Evolutionary conservation across 2,888 invertebrate species (phyloP), one percentile per base, ranked within the genome.

Genomic region (Hermaeophaga mercurialis): DNA sequence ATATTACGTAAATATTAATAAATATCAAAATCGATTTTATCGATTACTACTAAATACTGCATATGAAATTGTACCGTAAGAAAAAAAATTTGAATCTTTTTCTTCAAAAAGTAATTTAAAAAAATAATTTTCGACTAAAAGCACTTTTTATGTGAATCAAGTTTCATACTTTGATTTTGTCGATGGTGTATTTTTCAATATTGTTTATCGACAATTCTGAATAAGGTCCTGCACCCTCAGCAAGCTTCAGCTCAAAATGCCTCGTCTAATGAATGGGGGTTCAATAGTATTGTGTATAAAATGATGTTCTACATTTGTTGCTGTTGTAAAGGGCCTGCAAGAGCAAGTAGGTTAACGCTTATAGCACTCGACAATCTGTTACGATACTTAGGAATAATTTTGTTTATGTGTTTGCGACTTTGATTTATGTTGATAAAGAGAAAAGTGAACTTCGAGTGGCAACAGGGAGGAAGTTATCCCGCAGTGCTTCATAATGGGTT

Each of bases 321-420:
- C 65, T 59, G 59, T 62, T 60, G 60, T 58, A 62, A 54, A 58
- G 48, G 58, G 57, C 47, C 58, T 54, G 59, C 49, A 14, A 49
- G 53, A 47, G 54, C 58, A 60, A 64, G 62, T 65, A 62, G 61
- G 63, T 54, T 58, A 58, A 59, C 47, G 53, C 15, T 52, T 62
- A 72, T 68, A 56, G 64, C 65, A 54, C 71, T 74, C 59, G 67
- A 70, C 70, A 73, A 67, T 72, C 69, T 74, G 74, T 67, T 63
- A 54, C 59, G 47, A 55, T 62, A 59, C 56, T 62, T 61, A 53
- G 48, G 47, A 58, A 45, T 63, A 64, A 66, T 68, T 67, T 66
- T 68, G 66, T 68, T 66, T 66, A 63, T 67, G 64, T 58, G 60
- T 60, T 57, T 55, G 52, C 39, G 41, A 55, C 52, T 56, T 48